Evolutionary conservation across 2,888 invertebrate genomes (phyloP).

Genomic region (Orthosia cruda): DNA sequence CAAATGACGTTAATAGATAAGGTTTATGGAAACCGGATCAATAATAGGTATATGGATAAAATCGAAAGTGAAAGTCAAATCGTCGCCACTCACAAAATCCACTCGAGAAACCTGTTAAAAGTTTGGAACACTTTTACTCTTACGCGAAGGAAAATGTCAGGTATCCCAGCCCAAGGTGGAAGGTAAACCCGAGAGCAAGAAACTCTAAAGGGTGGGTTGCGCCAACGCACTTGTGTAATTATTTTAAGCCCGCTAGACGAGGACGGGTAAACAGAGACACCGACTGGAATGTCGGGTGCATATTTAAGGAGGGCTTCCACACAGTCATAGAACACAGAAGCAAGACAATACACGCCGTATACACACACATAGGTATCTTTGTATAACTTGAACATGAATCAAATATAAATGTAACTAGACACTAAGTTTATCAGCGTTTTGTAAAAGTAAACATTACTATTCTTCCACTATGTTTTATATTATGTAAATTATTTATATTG

Average conservation of each 20-base stretch:
- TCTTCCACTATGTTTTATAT: slow-evolving; percentile 10
- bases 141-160: slow-evolving; percentile 71
- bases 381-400: slow-evolving; percentile 44
- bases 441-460: slow-evolving; percentile 30
- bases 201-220: slow-evolving; percentile 81
- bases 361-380: slow-evolving; percentile 20
- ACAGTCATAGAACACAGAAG: slow-evolving; percentile 45
- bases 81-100: slow-evolving; percentile 70
- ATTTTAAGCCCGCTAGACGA: slow-evolving; percentile 88
- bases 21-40: slow-evolving; percentile 54
- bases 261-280: slow-evolving; percentile 83
- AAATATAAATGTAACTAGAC: slow-evolving; percentile 60
- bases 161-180: slow-evolving; percentile 70
- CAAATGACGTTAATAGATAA: slow-evolving; percentile 33
- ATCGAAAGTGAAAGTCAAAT: slow-evolving; percentile 83
- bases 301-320: slow-evolving; percentile 73
- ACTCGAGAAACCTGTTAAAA: slow-evolving; percentile 81
- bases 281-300: slow-evolving; percentile 83
- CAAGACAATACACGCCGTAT: slow-evolving; percentile 40
- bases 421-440: slow-evolving; percentile 46
- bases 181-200: slow-evolving; percentile 76
- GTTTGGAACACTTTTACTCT: slow-evolving; percentile 78
- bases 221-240: slow-evolving; percentile 89
- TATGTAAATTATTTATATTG: slow-evolving; percentile 13
- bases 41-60: slow-evolving; percentile 59